Evolutionary conservation across 2,888 invertebrate species (phyloP), one percentile per base, ranked within the genome.

Genomic region (Catonia carolina): DNA sequence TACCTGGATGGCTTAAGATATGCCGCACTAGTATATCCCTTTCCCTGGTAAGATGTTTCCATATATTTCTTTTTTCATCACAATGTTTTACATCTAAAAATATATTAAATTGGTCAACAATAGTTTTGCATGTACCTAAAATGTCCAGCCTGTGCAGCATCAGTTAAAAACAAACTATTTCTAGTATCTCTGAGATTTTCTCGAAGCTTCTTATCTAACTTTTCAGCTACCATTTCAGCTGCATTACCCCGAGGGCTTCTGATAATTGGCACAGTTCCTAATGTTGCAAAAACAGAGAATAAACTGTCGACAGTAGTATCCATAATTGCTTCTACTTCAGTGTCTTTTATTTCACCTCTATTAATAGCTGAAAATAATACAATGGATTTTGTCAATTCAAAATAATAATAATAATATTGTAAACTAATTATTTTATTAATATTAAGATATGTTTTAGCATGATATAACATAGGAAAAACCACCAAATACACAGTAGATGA

Each of bases 171-270:
- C 47, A 99, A 78, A 74, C 95, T 97, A 72, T 96, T 98, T 67
- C 97, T 81, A 0, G 96, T 86, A 74, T 99, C 98, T 78, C 97
- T 87, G 12, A 99, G 77, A 75, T 97, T 98, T 71, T 99, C 98
- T 54, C 96, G 78, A 53, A 99, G 76, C 73, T 98, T 99, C 72
- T 97, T 97, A 68, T 99, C 96, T 60, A 99, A 77, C 73, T 95
- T 95, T 72, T 90, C 89, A 0, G 95, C 96, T 0, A 99, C 95
- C 89, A 96, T 93, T 77, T 99, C 98, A 0, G 99, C 98, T 0
- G 98, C 97, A 75, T 95, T 96, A 50, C 95, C 95, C 72, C 89
- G 85, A 6, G 93, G 94, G 73, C 93, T 87, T 65, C 94, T 78
- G 67, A 94, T 93, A 55, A 93, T 85, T n/a, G 93, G 93, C 50